Conservation (phyloP, 2,888 invertebrate genomes). For the Polyommatus iphigenia region DNA sequence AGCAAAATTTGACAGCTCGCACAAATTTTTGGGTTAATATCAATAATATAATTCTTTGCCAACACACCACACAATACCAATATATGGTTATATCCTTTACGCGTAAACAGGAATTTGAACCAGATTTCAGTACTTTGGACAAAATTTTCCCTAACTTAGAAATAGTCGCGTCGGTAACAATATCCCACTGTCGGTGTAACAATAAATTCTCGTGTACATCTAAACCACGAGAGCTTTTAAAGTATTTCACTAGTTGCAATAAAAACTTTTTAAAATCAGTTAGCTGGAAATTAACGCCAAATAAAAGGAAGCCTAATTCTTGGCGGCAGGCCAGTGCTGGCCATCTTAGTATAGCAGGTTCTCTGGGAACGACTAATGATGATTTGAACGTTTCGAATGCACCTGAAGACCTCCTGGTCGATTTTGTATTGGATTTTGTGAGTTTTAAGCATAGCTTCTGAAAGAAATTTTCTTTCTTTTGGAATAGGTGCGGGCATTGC, state of each 20-base stretch:
- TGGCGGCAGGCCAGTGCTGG: slow-evolving; percentile 4
- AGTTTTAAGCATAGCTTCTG: neutral
- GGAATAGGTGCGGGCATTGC: neutral
- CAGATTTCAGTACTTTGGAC: no score
- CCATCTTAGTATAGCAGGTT: slow-evolving; percentile 7
- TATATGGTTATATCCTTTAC: no score
- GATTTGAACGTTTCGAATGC: slow-evolving; percentile 5
- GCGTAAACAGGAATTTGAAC: no score
- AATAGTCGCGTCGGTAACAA: neutral
- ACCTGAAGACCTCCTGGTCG: neutral
- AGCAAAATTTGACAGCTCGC: no score
- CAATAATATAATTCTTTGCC: no score
- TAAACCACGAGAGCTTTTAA: neutral
- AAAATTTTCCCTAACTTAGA: neutral
- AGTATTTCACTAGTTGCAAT: slow-evolving; percentile 8
- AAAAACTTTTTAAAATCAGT: slow-evolving; percentile 19
- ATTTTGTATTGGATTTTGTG: neutral
- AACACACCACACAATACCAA: no score
- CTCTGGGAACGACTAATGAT: neutral
- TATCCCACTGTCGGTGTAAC: neutral
- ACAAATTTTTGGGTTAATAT: no score
- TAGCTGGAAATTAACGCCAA: slow-evolving; percentile 21
- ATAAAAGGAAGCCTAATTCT: slow-evolving; percentile 19
- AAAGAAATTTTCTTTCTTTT: neutral
- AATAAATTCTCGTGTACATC: neutral